Base-by-base conservation (phyloP, 1,140 invertebrate genomes). In the Lordiphosa collinella region DNA sequence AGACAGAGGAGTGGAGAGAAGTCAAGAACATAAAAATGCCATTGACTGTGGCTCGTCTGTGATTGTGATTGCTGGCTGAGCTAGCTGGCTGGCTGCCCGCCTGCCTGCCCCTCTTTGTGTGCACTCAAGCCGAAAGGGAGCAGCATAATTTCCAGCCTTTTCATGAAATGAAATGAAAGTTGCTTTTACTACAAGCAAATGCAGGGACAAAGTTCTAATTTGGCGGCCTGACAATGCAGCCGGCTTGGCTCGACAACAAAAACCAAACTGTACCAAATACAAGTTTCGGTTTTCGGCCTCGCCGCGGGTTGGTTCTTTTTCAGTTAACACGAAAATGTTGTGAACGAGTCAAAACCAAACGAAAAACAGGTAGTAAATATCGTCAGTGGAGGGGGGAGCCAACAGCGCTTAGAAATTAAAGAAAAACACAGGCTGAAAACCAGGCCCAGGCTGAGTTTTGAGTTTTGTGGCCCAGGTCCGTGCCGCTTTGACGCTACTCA, bases 281-380 rank as follows among this genome's bases (percentile, higher is more conserved):
- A 43, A 29, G 25, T 29, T 29, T 29, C 25, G 25, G 25, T 29
- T 29, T 29, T 29, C 25, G 25, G 25, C 25, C 25, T 29, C 25
- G 25, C 25, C 25, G 25, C 25, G 25, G 25, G 25, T 29, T 29
- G 25, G 25, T 29, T 29, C 25, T 29, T 29, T 29, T 29, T 82
- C 67, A 78, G 78, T 76, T 65, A 82, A 84, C 68, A 84, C 55
- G 57, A 74, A 72, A 74, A 71, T 56, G 59, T 50, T 79, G 55
- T 73, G 58, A 80, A 74, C 67, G 76, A 76, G 62, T 48, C 59
- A 72, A 68, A 55, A 59, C 63, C 43, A 59, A 63, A 67, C 53
- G 66, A 56, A 71, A 76, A 82, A 82, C 78, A 82, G 78, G 78
- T 82, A 82, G 78, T 84, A 69, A 76, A 82, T 73, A 73, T 65